Evolutionary conservation across 2,888 invertebrate genomes (phyloP), one percentile per base, ranked within the genome.

Genomic region (Meteorus cinctellus): DNA sequence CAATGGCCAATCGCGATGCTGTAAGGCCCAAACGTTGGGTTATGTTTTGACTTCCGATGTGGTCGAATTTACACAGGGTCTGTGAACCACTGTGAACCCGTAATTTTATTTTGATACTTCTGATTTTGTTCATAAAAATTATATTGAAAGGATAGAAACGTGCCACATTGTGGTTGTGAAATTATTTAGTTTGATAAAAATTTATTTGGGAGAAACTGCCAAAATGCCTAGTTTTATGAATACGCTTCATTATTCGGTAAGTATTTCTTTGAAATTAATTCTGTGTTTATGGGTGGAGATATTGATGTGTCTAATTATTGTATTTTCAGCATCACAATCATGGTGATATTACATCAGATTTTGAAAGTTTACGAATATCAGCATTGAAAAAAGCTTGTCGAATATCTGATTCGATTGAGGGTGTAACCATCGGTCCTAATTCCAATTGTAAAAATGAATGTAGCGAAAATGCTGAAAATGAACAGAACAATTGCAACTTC

Each of bases 321-420:
- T 16, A 16, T 34, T 74, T 68, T 34, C 27, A 81, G 81, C 34
- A 45, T 62, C 72, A 72, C 66, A 79, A 80, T 34, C 80, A 88
- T 81, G 84, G 83, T 31, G 84, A 87, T 29, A 81, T 89, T n/a
- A 80, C 85, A 19, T 84, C 84, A 19, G 88, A 87, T 62, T 90
- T 92, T 83, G 91, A 91, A 74, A 90, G 90, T 82, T 86, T 93
- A 66, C 92, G 93, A 81, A 89, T 93, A 76, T 92, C 93, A 3
- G 93, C 92, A 5, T 85, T 94, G 31, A 91, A 90, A 51, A 94
- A 93, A 86, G 92, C 92, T 4, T 91, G 91, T 24, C 89, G 90
- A 83, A 90, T 93, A 34, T 92, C 92, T 77, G 90, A 90, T 2
- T 83, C 87, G 48, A 88, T 92, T 1, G 90, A 90, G 79, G 90